Evolutionary conservation across 2,888 invertebrate species (phyloP).

Genomic region (Mesorhabditis spiculigera): DNA sequence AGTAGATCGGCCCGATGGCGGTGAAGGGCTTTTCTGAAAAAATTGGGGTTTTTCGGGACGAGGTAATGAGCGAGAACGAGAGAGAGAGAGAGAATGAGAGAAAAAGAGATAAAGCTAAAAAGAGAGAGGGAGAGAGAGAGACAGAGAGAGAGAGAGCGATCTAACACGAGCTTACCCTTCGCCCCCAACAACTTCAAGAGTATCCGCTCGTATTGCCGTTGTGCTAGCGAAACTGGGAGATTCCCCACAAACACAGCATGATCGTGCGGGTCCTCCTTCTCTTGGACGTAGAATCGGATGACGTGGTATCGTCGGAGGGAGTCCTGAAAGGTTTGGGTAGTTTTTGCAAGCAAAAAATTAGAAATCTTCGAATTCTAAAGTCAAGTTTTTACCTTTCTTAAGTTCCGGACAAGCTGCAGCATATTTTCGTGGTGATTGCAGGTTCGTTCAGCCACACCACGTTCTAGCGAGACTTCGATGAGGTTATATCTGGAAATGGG

Average conservation of each 20-base stretch:
- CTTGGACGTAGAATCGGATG: conserved; percentile 95
- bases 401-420: conserved; percentile 54
- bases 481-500: conserved; percentile 70
- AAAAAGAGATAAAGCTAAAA: no score
- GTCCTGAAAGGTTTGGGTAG: conserved; percentile 67
- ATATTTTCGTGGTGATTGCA: conserved; percentile 56
- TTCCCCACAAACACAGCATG: conserved; percentile 84
- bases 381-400: conserved; percentile 45
- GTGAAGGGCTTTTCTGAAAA: conserved; percentile 68
- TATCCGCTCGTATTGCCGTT: conserved; percentile 95
- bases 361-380: background rate
- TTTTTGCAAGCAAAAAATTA: background rate
- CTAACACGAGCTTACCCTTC: no score
- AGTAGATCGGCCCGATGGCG: conserved; percentile 95
- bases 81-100: no score
- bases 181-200: conserved; percentile 84
- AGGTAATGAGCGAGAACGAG: no score
- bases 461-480: conserved; percentile 89
- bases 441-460: conserved; percentile 67
- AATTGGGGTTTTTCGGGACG: background rate
- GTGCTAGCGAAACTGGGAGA: conserved; percentile 90
- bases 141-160: no score
- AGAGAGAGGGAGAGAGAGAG: no score
- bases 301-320: conserved; percentile 96
- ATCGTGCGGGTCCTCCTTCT: conserved; percentile 89